phyloP scores from a whole-genome alignment of 2,888 invertebrate species.

The Drosophila setosimentum region DNA sequence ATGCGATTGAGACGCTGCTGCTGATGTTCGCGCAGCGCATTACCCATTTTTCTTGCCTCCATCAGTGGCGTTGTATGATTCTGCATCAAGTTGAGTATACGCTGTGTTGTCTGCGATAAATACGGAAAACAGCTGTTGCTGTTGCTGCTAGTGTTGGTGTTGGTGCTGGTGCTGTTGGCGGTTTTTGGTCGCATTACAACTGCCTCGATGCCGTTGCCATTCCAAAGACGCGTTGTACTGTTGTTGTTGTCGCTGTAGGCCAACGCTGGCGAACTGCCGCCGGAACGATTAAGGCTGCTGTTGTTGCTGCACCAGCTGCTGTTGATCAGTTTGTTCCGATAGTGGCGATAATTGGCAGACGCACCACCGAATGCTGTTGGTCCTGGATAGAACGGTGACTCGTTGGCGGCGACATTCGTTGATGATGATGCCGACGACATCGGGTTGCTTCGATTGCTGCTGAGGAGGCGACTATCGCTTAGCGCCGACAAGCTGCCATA shows the following conservation, averaged over 20 bases:
- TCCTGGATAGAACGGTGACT: conserved; percentile 90
- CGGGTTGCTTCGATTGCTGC: conserved; percentile 46
- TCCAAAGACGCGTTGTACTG: conserved; percentile 36
- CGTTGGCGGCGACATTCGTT: conserved; percentile 2
- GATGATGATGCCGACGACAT: conserved; percentile 8
- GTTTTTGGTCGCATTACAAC: conserved; percentile 46
- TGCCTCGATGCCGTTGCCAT: conserved; percentile 34
- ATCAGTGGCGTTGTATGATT: conserved; percentile 92
- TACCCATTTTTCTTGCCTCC: conserved; percentile 92
- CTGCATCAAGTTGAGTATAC: conserved; percentile 92
- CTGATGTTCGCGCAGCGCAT: conserved; percentile 74
- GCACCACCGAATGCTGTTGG: conserved; percentile 92
- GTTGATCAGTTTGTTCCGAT: conserved; percentile 45
- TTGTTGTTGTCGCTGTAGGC: conserved; percentile 10
- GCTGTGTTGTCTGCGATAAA: conserved; percentile 88
- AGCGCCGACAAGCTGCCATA: conserved; percentile 85
- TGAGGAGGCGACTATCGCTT: conserved; percentile 83
- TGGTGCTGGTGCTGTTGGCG: not conserved
- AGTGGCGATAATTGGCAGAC: conserved; percentile 86
- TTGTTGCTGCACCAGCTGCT: conserved; percentile 5
- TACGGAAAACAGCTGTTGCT: conserved; percentile 13
- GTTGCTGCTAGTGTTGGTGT: not conserved
- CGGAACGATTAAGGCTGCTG: conserved; percentile 37
- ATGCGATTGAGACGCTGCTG: conserved; percentile 51
- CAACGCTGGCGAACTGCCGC: conserved; percentile 57